Evolutionary conservation across 2,797 vertebrate genomes (phyloP).

Genomic region (Setipinna tenuifilis): DNA sequence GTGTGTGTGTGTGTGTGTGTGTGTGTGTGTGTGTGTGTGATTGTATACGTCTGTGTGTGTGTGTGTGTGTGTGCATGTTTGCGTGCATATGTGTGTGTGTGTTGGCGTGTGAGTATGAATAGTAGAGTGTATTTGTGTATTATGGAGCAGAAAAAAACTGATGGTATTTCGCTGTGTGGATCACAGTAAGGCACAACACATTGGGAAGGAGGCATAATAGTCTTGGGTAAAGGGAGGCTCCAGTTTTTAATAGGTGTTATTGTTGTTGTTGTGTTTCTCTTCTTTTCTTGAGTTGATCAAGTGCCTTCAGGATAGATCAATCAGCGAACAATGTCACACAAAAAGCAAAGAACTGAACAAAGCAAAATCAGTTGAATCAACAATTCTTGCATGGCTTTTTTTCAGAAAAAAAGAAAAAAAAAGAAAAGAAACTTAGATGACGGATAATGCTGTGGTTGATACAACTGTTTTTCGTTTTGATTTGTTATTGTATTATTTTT

Average conservation of each 20-base stretch:
- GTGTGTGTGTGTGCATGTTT: background rate
- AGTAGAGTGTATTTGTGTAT: background rate
- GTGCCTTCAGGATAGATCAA: constrained; percentile 86
- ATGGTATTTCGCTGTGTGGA: constrained; percentile 74
- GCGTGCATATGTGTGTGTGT: background rate
- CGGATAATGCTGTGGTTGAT: constrained; percentile 78
- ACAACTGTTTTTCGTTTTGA: background rate
- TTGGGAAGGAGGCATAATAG: constrained; percentile 45
- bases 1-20: constrained; percentile 12
- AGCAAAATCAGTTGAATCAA: constrained; percentile 42
- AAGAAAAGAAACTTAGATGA: constrained; percentile 60
- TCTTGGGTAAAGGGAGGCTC: constrained; percentile 41
- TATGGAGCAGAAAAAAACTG: constrained; percentile 42
- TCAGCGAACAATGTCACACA: constrained; percentile 68
- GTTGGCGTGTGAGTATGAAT: background rate
- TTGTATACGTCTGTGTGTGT: background rate
- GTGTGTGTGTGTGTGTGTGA: constrained; percentile 1
- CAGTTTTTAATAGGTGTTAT: constrained; percentile 48
- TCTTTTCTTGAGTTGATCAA: constrained; percentile 73
- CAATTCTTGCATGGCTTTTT: constrained; percentile 62
- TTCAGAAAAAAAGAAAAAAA: background rate
- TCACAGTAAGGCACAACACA: constrained; percentile 69
- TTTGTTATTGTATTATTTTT: constrained; percentile 39
- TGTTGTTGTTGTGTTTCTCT: constrained; percentile 59
- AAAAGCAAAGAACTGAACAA: constrained; percentile 55